Conservation (phyloP, 2,797 vertebrate genomes). For the Crenuchus spilurus region DNA sequence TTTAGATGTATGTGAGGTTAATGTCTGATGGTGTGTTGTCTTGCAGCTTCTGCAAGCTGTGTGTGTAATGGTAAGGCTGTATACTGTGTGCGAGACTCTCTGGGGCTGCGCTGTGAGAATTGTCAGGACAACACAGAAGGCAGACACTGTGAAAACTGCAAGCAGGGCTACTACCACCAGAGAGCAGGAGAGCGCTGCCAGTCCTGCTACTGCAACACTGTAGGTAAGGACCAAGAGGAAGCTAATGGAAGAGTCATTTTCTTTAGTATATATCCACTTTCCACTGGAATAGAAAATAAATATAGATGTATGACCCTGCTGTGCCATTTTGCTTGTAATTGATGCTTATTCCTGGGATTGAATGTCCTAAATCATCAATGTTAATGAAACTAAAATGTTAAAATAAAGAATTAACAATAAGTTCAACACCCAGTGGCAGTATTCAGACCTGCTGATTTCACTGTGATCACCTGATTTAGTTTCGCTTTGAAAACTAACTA, state of each 20-base stretch:
- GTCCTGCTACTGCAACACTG: constrained; percentile 82
- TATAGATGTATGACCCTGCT: too few relatives aligned
- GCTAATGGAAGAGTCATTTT: neutral
- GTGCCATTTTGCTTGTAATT: too few relatives aligned
- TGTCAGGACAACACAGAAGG: constrained; percentile 87
- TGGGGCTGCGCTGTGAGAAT: constrained; percentile 82
- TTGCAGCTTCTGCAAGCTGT: constrained; percentile 66
- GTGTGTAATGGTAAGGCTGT: constrained; percentile 84
- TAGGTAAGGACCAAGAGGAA: constrained; percentile 70
- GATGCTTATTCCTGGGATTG: too few relatives aligned
- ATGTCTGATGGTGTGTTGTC: constrained; percentile 12
- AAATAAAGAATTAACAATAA: too few relatives aligned
- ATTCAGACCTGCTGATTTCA: too few relatives aligned
- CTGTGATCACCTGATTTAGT: too few relatives aligned
- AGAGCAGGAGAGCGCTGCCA: constrained; percentile 72
- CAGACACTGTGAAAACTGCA: constrained; percentile 84
- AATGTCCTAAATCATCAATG: too few relatives aligned
- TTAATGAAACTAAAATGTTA: too few relatives aligned
- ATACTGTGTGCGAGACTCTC: constrained; percentile 79
- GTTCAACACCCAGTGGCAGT: too few relatives aligned
- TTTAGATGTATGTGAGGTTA: too few relatives aligned
- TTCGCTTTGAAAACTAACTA: too few relatives aligned
- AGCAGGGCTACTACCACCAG: constrained; percentile 79
- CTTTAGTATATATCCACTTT: neutral
- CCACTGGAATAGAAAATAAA: too few relatives aligned